These are phyloP conservation scores for Elmis aenea DNA, from an alignment of 2,888 invertebrate genomes.

Conservation along the genomic window DNA sequence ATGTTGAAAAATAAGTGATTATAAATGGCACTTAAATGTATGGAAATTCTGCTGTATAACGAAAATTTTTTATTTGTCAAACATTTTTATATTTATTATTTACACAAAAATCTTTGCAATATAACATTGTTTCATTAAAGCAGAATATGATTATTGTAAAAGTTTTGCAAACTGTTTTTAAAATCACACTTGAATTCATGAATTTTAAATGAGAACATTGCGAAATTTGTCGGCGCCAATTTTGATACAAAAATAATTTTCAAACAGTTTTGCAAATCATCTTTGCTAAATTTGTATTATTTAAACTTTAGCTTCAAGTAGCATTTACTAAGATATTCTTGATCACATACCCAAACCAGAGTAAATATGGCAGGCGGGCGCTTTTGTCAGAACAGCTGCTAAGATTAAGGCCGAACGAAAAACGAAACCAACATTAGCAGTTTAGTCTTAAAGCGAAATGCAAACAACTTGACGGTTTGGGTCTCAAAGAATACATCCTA, in stretches of 20 bases:
- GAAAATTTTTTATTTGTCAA: too few species aligned
- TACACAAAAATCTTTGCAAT: too few species aligned
- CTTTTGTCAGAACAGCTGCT: conserved; percentile 8
- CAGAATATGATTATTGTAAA: too few species aligned
- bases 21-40: too few species aligned
- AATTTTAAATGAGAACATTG: too few species aligned
- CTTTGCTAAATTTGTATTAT: not conserved
- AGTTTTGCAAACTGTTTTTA: too few species aligned
- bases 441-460: conserved; percentile 17
- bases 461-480: conserved; percentile 22
- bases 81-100: too few species aligned
- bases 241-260: conserved; percentile 8
- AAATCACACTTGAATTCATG: too few species aligned
- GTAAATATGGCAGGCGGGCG: not conserved
- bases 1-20: too few species aligned
- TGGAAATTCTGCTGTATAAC: too few species aligned
- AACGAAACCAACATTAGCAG: conserved; percentile 6
- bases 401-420: conserved; percentile 11
- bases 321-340: not conserved
- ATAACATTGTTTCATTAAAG: too few species aligned
- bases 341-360: not conserved
- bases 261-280: not conserved
- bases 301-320: not conserved
- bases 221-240: too few species aligned
- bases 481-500: conserved; percentile 21